A percentile compares a stretch with the other conserved stretches of the same genome.
These are phyloP conservation scores for Muscidifurax raptorellus DNA, from an alignment of 1,140 invertebrate species.

Conservation along the genomic window DNA sequence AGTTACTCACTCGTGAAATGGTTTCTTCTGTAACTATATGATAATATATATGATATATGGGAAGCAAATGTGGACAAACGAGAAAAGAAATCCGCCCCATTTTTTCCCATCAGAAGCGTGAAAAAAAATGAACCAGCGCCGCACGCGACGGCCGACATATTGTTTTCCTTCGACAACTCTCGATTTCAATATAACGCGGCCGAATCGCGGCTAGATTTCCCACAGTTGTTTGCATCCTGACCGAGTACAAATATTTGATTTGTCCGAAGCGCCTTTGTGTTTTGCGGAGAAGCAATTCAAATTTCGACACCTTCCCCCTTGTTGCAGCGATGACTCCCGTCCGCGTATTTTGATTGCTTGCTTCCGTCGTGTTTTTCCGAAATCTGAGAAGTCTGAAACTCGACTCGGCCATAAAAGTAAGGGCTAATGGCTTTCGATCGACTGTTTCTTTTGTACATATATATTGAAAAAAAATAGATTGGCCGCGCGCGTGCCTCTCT, in stretches of 20 bases:
- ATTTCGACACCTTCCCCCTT: conserved; percentile 25
- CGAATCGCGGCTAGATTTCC: background rate
- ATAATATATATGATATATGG: too few species aligned
- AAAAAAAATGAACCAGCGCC: background rate
- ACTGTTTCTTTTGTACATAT: background rate
- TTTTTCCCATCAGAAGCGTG: background rate
- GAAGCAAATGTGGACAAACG: too few species aligned
- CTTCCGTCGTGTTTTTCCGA: background rate
- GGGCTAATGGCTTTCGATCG: background rate
- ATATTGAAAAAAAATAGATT: conserved; percentile 3
- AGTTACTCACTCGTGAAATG: background rate
- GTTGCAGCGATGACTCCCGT: background rate
- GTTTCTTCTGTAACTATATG: background rate
- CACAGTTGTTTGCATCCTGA: background rate
- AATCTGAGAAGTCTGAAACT: conserved; percentile 41
- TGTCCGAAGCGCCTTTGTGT: background rate
- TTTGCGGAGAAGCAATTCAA: background rate
- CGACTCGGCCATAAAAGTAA: conserved; percentile 5
- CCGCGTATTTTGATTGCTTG: conserved; percentile 18
- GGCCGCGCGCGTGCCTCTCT: background rate
- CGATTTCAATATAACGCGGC: background rate
- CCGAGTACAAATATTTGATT: conserved; percentile 37
- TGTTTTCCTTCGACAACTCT: background rate
- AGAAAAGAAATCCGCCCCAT: too few species aligned
- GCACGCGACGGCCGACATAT: background rate